These are phyloP conservation scores for Sturnira hondurensis DNA, from an alignment of 2,113 vertebrate genomes.

Conservation along the genomic window DNA sequence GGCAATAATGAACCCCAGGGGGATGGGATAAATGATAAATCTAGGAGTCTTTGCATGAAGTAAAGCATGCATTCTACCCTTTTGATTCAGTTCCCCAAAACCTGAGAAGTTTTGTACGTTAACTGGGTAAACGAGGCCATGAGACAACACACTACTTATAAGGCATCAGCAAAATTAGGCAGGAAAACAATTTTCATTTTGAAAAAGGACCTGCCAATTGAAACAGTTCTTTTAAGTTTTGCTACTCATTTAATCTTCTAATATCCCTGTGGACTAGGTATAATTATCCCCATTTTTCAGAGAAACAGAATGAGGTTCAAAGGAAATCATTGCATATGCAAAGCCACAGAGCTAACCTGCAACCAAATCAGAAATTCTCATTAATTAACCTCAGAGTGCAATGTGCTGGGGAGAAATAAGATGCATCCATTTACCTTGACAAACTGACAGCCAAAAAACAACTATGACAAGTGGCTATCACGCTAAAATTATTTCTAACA, in stretches of 20 bases:
- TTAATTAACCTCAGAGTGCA: neutral
- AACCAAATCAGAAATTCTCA: neutral
- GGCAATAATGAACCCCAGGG: slow-evolving; percentile 49
- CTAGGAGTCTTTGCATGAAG: neutral
- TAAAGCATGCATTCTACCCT: slow-evolving; percentile 9
- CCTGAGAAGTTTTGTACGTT: slow-evolving; percentile 45
- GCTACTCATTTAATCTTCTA: neutral
- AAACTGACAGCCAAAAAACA: neutral
- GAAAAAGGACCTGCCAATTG: slow-evolving; percentile 11
- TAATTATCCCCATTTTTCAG: neutral
- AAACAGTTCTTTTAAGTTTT: slow-evolving; percentile 26
- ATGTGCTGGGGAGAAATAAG: neutral
- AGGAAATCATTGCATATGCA: neutral
- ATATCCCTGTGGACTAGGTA: neutral
- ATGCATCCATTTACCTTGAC: neutral
- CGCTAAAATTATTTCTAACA: neutral
- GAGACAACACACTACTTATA: neutral
- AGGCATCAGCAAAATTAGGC: slow-evolving; percentile 9
- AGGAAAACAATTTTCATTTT: slow-evolving; percentile 24
- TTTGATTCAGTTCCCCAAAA: slow-evolving; percentile 27
- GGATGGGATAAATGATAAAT: slow-evolving; percentile 50
- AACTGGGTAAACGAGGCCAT: slow-evolving; percentile 17
- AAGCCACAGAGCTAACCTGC: neutral
- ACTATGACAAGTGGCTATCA: neutral
- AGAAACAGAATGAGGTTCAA: neutral